These are phyloP conservation scores for Trichogramma pretiosum DNA, from an alignment of 1,140 invertebrate genomes.

Conservation along the genomic window DNA sequence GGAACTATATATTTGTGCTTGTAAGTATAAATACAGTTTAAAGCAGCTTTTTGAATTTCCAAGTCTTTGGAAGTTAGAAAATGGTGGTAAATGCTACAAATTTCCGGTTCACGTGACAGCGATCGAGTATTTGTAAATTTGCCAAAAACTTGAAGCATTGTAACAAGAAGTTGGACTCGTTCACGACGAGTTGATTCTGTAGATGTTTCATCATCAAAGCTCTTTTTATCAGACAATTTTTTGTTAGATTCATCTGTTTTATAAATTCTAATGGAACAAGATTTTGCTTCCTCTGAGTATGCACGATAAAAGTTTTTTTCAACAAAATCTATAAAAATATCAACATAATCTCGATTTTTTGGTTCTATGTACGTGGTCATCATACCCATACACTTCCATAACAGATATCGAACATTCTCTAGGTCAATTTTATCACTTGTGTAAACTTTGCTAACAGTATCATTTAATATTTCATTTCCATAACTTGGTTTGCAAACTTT, in stretches of 20 bases:
- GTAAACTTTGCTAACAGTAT: slow-evolving; percentile 20
- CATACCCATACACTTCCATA: slow-evolving; percentile 69
- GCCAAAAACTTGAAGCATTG: slow-evolving; percentile 67
- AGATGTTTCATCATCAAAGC: slow-evolving; percentile 9
- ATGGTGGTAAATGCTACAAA: slow-evolving; percentile 67
- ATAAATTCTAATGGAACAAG: slow-evolving; percentile 44
- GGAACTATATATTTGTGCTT: slow-evolving; percentile 66
- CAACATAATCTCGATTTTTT: slow-evolving; percentile 68
- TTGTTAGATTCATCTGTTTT: slow-evolving; percentile 21
- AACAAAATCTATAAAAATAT: slow-evolving; percentile 71
- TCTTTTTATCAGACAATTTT: too few species aligned
- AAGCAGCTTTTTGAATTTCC: slow-evolving; percentile 71
- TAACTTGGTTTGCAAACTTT: slow-evolving; percentile 20
- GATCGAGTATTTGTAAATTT: slow-evolving; percentile 74
- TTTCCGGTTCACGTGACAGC: slow-evolving; percentile 63
- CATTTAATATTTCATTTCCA: slow-evolving; percentile 27
- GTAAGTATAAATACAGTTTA: slow-evolving; percentile 79
- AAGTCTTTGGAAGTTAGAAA: slow-evolving; percentile 69
- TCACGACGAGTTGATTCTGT: slow-evolving; percentile 32
- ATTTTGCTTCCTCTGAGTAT: slow-evolving; percentile 42
- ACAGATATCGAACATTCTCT: slow-evolving; percentile 64
- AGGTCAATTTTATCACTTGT: slow-evolving; percentile 55
- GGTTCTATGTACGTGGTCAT: slow-evolving; percentile 67
- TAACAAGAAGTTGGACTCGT: slow-evolving; percentile 58
- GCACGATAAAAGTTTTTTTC: slow-evolving; percentile 48